Base-by-base conservation (phyloP, 2,113 vertebrate species). In the Chlorodrepanis virens region DNA sequence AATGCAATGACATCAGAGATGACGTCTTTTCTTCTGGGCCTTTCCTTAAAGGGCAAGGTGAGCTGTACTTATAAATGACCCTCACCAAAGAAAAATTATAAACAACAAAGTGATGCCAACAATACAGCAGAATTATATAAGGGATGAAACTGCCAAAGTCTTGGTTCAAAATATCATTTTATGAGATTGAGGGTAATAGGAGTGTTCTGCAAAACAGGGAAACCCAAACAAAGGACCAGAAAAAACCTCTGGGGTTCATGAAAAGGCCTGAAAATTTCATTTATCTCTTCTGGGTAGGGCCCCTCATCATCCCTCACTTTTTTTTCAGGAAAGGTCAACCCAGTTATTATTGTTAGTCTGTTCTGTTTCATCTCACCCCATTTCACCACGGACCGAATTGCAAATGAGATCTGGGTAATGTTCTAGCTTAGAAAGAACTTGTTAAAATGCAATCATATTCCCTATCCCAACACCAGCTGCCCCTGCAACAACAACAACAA, bases 71-170 rank as follows among this genome's bases (percentile, higher is more conserved):
- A 12, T 4, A 21, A 74, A 70, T 18, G 33, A 50, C 16, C 14
- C 27, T 18, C 60, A 63, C 3, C 0, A 65, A 83, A 83, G 11
- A 28, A 63, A 85, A 90, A 61, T 5, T 0, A 83, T 2, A 1
- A 84, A 67, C 29, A 77, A 27, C 0, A 4, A 77, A 80, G 45
- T 0, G 0, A 27, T 67, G 21, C 54, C 64, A 89, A 33, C 33
- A 28, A 59, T 4, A 65, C 6, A 35, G 63, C 1, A 7, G 29
- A 80, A 86, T 80, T 57, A 47, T 3, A 5, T 33, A 45, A 80
- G 18, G 29, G 35, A 61, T n/a, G n/a, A 52, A 76, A 65, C 10
- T 45, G 35, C n/a, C 18, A 5, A 49, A 65, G n/a, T 29, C 45
- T 57, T 65, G 37, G 45, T 16, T 74, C 45, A 53, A 65, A 83